Evolutionary conservation across 2,888 invertebrate species (phyloP).

Genomic region (Erebia aethiops): DNA sequence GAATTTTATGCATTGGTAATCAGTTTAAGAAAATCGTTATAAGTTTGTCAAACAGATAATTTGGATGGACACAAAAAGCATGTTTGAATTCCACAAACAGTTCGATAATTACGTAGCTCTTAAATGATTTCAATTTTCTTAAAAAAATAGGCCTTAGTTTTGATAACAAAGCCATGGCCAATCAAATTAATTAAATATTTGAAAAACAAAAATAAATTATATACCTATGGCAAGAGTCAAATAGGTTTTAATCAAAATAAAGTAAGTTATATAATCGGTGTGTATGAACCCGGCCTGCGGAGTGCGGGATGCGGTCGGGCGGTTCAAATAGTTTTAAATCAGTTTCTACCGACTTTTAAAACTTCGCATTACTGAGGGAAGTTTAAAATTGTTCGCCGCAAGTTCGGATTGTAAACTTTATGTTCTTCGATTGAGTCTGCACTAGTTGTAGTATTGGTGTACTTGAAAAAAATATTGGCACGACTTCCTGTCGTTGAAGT

Average conservation of each 20-base stretch:
- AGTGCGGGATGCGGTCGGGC: neutral
- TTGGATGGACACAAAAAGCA: too few relatives aligned
- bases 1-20: too few relatives aligned
- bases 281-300: neutral
- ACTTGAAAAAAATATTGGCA: constrained; percentile 14
- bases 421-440: constrained; percentile 9
- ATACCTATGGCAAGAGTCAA: too few relatives aligned
- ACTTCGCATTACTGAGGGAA: constrained; percentile 11
- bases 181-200: too few relatives aligned
- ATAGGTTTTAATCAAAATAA: neutral
- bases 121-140: too few relatives aligned
- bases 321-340: constrained; percentile 24
- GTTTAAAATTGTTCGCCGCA: constrained; percentile 17
- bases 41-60: too few relatives aligned
- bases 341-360: constrained; percentile 19
- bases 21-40: too few relatives aligned
- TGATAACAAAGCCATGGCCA: too few relatives aligned
- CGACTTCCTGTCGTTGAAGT: neutral
- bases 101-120: too few relatives aligned
- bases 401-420: constrained; percentile 12
- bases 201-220: too few relatives aligned
- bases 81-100: too few relatives aligned
- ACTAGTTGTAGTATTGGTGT: neutral
- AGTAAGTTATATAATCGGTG: constrained; percentile 15
- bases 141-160: too few relatives aligned